These are phyloP conservation scores for Nymphicus hollandicus DNA, from an alignment of 2,113 vertebrate species.

Conservation along the genomic window DNA sequence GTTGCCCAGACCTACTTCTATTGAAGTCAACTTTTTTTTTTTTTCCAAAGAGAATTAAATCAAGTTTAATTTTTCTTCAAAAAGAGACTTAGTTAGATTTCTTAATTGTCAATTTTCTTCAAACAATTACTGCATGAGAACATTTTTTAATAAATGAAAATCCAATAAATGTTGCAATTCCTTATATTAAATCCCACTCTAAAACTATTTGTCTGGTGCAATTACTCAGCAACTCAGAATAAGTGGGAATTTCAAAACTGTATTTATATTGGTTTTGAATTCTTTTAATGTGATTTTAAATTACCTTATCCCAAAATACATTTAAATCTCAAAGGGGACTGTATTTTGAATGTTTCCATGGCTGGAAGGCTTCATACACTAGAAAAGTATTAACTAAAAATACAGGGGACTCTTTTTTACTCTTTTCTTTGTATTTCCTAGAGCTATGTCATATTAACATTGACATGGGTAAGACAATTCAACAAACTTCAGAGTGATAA, in stretches of 20 bases:
- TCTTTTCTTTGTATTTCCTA: not conserved
- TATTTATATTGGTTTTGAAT: constrained; percentile 20
- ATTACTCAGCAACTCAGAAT: constrained; percentile 7
- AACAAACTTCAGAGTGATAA: not conserved
- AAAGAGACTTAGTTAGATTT: constrained; percentile 19
- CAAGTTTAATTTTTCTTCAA: constrained; percentile 44
- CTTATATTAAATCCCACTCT: constrained; percentile 9
- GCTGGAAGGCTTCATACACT: not conserved
- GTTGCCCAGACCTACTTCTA: constrained; percentile 16
- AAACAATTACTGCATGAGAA: constrained; percentile 12
- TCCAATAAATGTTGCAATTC: constrained; percentile 18
- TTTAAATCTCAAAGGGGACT: not conserved
- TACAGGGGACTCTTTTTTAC: not conserved
- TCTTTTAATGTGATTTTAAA: constrained; percentile 10
- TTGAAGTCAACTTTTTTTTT: constrained; percentile 29
- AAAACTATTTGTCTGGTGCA: constrained; percentile 24
- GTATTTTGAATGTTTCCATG: not conserved
- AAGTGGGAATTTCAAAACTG: constrained; percentile 18
- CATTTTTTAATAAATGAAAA: constrained; percentile 45
- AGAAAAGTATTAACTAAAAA: constrained; percentile 4
- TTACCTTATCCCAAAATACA: constrained; percentile 2
- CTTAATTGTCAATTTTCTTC: constrained; percentile 58
- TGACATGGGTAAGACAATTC: not conserved
- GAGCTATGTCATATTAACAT: not conserved
- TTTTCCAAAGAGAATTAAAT: constrained; percentile 21